phyloP scores from a whole-genome alignment of 2,113 vertebrate genomes.

The Ophiodon elongatus region DNA sequence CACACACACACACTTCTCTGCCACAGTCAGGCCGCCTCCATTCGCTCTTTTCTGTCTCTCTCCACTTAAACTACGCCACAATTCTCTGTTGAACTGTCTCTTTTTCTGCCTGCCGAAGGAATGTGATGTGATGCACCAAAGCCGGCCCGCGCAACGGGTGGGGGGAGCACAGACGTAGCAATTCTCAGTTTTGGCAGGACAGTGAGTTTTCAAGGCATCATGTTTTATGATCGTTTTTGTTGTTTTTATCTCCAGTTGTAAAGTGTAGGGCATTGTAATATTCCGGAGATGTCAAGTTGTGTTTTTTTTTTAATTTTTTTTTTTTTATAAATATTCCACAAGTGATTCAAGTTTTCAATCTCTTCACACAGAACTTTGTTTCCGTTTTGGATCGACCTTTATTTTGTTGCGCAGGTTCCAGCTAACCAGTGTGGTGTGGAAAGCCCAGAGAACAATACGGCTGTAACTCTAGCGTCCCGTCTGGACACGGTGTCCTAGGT shows the following conservation, averaged over 20 bases:
- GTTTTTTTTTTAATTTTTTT: too few species aligned
- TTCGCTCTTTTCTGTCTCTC: background rate
- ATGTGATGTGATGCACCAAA: background rate
- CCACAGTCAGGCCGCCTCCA: background rate
- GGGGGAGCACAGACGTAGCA: background rate
- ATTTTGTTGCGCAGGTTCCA: constrained; percentile 19
- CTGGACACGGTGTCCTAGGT: constrained; percentile 68
- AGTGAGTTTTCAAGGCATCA: background rate
- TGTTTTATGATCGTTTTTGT: constrained; percentile 1
- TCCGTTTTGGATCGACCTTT: constrained; percentile 44
- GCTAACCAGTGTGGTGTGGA: constrained; percentile 46
- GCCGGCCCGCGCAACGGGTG: background rate
- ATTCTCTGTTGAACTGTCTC: background rate
- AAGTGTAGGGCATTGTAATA: background rate
- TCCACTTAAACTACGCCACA: background rate
- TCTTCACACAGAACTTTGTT: background rate
- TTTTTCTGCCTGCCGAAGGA: background rate
- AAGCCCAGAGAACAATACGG: constrained; percentile 60
- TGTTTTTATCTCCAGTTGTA: background rate
- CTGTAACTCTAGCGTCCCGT: constrained; percentile 64
- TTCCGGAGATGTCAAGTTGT: background rate
- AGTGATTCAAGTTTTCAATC: background rate
- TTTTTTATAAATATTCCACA: background rate
- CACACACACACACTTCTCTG: background rate
- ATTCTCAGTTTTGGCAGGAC: background rate